These are phyloP conservation scores for Bombylius discolor DNA, from an alignment of 2,888 invertebrate species.

Conservation along the genomic window DNA sequence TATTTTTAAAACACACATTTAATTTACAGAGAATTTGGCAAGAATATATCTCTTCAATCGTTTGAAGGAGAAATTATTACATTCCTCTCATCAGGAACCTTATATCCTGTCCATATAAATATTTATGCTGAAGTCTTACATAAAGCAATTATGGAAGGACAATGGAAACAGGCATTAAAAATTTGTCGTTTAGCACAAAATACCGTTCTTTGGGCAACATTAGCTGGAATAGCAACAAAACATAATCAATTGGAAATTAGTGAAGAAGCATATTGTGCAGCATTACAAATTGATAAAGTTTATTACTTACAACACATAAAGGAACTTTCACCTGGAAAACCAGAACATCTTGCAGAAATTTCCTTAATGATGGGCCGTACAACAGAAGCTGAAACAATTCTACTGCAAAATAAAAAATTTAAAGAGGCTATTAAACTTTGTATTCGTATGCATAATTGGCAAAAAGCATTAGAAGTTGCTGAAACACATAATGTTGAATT, in stretches of 20 bases:
- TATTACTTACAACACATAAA: conserved; percentile 67
- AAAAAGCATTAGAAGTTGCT: conserved; percentile 30
- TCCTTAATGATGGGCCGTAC: conserved; percentile 33
- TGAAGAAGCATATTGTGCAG: conserved; percentile 88
- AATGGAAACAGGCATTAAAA: conserved; percentile 75
- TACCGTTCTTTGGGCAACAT: conserved; percentile 78
- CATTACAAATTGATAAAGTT: conserved; percentile 77
- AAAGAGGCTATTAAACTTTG: conserved; percentile 28
- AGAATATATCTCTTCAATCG: conserved; percentile 65
- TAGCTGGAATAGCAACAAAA: conserved; percentile 83
- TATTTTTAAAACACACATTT: not conserved
- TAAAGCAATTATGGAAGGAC: conserved; percentile 55
- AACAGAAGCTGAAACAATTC: conserved; percentile 35
- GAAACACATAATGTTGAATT: conserved; percentile 26
- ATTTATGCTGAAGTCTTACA: conserved; percentile 43
- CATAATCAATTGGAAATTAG: conserved; percentile 77
- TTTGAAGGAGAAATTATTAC: conserved; percentile 76
- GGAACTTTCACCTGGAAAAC: conserved; percentile 23
- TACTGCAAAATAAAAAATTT: conserved; percentile 31
- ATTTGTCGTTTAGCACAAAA: conserved; percentile 48
- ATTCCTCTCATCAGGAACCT: conserved; percentile 77
- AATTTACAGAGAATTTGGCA: conserved; percentile 63
- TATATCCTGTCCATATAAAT: conserved; percentile 41
- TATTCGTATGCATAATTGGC: conserved; percentile 35
- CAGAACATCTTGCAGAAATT: conserved; percentile 37